Evolutionary conservation across 2,888 invertebrate species (phyloP).

Genomic region (Drosophila macrospina): DNA sequence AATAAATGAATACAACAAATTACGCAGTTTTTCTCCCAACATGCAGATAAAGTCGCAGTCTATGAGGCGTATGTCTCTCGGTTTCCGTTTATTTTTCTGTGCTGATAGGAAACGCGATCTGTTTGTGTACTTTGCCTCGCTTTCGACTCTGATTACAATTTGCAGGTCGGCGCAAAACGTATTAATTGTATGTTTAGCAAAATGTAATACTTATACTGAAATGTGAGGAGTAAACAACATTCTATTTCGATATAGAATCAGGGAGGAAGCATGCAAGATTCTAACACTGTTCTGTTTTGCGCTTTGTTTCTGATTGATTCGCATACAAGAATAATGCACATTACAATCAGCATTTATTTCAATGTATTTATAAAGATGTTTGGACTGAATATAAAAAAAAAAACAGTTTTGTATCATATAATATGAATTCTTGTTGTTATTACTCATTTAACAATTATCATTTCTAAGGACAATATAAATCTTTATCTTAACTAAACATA

Average conservation of each 20-base stretch:
- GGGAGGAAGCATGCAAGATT: not conserved
- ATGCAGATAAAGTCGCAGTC: constrained; percentile 32
- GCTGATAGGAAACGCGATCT: constrained; percentile 6
- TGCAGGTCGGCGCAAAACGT: constrained; percentile 16
- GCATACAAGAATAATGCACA: not conserved
- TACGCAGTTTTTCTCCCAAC: constrained; percentile 21
- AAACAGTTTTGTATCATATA: too few relatives aligned
- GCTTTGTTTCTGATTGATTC: not conserved
- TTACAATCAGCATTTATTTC: not conserved
- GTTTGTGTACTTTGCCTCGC: constrained; percentile 29
- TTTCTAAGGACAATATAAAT: too few relatives aligned
- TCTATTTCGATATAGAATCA: not conserved
- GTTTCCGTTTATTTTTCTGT: constrained; percentile 1
- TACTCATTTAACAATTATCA: too few relatives aligned
- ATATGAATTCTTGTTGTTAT: too few relatives aligned
- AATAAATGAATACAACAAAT: constrained; percentile 55
- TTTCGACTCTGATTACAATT: constrained; percentile 32
- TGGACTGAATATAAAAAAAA: too few relatives aligned
- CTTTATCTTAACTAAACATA: too few relatives aligned
- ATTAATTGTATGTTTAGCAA: constrained; percentile 1
- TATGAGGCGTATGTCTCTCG: constrained; percentile 6
- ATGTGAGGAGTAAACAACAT: not conserved
- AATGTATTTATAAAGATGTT: not conserved
- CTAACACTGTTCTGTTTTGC: not conserved
- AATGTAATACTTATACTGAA: not conserved